Conservation (phyloP, 2,113 vertebrate genomes). For the Rhagologus leucostigma region DNA sequence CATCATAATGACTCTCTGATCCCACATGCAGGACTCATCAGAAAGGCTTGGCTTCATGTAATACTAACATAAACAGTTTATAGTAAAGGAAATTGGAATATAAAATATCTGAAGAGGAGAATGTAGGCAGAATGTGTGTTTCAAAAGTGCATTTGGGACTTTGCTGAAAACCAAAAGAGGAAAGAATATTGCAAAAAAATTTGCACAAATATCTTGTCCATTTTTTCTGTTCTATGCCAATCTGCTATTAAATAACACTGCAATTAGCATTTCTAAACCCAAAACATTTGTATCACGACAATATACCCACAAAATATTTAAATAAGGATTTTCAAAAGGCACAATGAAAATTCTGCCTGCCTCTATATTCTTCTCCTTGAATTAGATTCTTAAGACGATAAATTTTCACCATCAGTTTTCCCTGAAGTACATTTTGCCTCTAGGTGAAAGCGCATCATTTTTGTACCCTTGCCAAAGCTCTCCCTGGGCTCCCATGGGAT, state of each 20-base stretch:
- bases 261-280: neutral
- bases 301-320: neutral
- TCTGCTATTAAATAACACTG: neutral
- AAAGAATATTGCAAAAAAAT: neutral
- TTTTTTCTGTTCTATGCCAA: neutral
- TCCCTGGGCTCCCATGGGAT: rapidly evolving
- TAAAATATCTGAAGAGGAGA: constrained; percentile 14
- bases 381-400: neutral
- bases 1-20: neutral
- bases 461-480: rapidly evolving
- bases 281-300: neutral
- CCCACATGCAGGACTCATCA: neutral
- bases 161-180: neutral
- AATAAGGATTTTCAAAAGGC: neutral
- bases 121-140: neutral
- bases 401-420: neutral
- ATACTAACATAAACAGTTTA: constrained; percentile 20
- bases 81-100: neutral
- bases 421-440: neutral
- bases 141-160: neutral
- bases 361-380: neutral
- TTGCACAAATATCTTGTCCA: neutral
- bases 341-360: neutral
- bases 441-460: neutral
- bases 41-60: neutral